These are phyloP conservation scores for Lytechinus pictus DNA, from an alignment of 35 echinoderm and acorn worm genomes.

Conservation along the genomic window DNA sequence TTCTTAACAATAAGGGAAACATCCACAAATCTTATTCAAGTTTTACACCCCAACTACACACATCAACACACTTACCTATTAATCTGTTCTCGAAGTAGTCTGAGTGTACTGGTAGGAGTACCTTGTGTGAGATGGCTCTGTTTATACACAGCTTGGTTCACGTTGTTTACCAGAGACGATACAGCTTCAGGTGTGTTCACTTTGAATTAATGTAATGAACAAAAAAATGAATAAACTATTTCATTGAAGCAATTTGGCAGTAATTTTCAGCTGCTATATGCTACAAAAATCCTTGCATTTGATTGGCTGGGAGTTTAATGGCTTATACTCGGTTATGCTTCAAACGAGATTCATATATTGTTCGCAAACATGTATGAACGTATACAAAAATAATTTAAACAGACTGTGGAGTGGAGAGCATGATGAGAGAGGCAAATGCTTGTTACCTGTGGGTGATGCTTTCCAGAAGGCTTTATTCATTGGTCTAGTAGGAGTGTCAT, in stretches of 20 bases:
- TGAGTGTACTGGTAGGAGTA: conserved; percentile 75
- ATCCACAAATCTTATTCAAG: too few relatives aligned
- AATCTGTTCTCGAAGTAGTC: conserved; percentile 68
- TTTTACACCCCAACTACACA: too few relatives aligned
- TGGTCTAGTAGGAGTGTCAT: conserved; percentile 55
- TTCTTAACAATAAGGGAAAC: too few relatives aligned
- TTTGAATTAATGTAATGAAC: conserved; percentile 35
- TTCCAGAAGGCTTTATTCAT: conserved; percentile 39
- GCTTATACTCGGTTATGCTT: too few relatives aligned
- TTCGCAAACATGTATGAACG: too few relatives aligned
- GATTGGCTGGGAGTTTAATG: too few relatives aligned
- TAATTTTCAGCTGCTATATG: too few relatives aligned
- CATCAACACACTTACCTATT: conserved; percentile 48
- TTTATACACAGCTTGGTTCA: conserved; percentile 66
- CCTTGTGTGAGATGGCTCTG: conserved; percentile 73
- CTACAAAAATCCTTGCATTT: too few relatives aligned
- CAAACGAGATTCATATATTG: too few relatives aligned
- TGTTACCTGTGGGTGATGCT: conserved; percentile 42
- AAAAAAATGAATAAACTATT: neutral
- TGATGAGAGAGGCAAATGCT: neutral
- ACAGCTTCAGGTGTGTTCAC: conserved; percentile 89
- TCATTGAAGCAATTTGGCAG: too few relatives aligned
- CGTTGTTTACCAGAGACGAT: conserved; percentile 64
- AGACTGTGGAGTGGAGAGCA: neutral
- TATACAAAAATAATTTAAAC: too few relatives aligned